Evolutionary conservation across 2,797 vertebrate genomes (phyloP).

Genomic region (Halcyon leucocephala): DNA sequence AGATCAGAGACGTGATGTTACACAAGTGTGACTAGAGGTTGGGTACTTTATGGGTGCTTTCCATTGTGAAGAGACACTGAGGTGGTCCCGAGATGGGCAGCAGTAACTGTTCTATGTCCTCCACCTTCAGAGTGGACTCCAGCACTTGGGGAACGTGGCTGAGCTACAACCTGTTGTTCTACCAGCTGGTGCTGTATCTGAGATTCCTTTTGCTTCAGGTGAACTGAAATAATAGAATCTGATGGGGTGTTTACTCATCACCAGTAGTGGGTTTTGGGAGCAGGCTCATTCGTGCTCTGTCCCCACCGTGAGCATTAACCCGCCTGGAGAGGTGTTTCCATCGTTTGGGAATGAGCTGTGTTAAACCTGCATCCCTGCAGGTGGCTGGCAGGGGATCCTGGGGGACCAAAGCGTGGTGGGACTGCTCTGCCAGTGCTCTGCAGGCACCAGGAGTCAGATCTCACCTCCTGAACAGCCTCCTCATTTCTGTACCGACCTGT

Average conservation of each 20-base stretch:
- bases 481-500: background rate
- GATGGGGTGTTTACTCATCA: background rate
- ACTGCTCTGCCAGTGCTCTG: background rate
- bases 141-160: background rate
- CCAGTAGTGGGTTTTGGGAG: fast-evolving
- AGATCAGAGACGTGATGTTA: background rate
- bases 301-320: background rate
- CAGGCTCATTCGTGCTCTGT: background rate
- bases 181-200: background rate
- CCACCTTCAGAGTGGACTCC: background rate
- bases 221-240: background rate
- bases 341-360: fast-evolving
- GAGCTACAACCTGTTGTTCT: background rate
- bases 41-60: background rate
- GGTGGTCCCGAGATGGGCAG: background rate
- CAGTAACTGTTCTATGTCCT: background rate
- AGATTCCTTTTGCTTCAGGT: background rate
- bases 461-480: background rate
- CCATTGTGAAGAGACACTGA: background rate
- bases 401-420: background rate
- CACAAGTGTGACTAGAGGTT: background rate
- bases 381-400: background rate
- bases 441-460: fast-evolving
- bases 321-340: background rate
- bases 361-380: background rate